phyloP scores from a whole-genome alignment of 2,888 invertebrate genomes.

The Clivina fossor region DNA sequence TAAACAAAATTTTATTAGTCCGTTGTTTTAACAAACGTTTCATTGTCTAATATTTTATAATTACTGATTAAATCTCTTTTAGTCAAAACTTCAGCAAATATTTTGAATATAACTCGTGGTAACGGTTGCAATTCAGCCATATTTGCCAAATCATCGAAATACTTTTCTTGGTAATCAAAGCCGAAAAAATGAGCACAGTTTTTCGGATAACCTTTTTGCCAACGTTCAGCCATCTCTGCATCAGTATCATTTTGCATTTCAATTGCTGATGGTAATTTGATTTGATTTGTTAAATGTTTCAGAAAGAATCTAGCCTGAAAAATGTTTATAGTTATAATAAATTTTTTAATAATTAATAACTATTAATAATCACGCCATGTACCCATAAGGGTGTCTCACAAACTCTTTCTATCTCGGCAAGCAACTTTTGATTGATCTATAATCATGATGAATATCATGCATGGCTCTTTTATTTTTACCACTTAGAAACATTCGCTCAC shows the following conservation, averaged over 20 bases:
- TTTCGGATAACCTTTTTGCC: constrained; percentile 65
- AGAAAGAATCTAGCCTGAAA: constrained; percentile 70
- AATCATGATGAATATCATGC: no score
- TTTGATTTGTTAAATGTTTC: constrained; percentile 60
- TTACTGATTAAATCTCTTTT: constrained; percentile 67
- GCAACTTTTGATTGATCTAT: no score
- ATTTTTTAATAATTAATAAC: no score
- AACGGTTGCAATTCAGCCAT: constrained; percentile 65
- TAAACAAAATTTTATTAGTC: no score
- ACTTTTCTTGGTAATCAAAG: constrained; percentile 70
- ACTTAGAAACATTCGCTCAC: no score
- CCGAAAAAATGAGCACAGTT: constrained; percentile 85
- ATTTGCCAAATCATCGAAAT: constrained; percentile 65
- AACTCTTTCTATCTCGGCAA: no score
- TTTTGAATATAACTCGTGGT: constrained; percentile 65
- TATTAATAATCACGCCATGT: no score
- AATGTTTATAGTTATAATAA: no score
- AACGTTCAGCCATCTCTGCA: constrained; percentile 59
- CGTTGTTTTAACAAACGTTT: constrained; percentile 60
- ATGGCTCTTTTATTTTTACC: no score
- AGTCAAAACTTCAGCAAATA: constrained; percentile 61
- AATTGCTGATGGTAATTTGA: constrained; percentile 62
- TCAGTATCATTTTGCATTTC: constrained; percentile 65
- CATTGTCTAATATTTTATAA: constrained; percentile 67
- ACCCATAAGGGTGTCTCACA: no score